Base-by-base conservation (phyloP, 2,888 invertebrate species). In the Orthosia gothica region DNA sequence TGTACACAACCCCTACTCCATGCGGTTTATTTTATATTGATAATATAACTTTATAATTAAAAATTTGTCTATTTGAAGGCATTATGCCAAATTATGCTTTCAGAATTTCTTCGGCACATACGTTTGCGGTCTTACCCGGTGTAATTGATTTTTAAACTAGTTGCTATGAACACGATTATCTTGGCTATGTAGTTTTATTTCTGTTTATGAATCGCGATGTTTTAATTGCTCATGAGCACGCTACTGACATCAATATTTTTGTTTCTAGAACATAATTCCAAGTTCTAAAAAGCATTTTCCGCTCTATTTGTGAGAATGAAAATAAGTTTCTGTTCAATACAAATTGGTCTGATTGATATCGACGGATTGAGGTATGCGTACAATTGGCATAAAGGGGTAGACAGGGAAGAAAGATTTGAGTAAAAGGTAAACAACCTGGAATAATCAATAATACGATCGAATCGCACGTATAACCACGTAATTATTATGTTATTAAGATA, bases 1-100 rank as follows among this genome's bases (percentile, higher is more conserved):
- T 91, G 94, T 90, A 87, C 92, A 89, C 92, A 91, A 91, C 94
- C 95, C 95, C 95, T 95, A 93, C 95, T 92, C 90, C 87, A 77
- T 57, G 58, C 83, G 79, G 74, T 80, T 89, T 90, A 88, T 81
- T 87, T 88, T 79, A 86, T 88, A 88, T 89, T 85, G 87, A 90
- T 84, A 84, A 78, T 63, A 84, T 83, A 89, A 89, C 89, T 89
- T 81, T 76, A 59, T 87, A 87, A 87, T 91, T 87, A 87, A 76
- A 84, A 85, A 74, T 66, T 16, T 76, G 32, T 70, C 59, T 81
- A 71, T 75, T 32, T 62, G 18, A 66, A 64, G 76, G 57, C 62
- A 81, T 63, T 68, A 68, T 76, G 47, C 7, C 54, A 49, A 70
- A 63, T 76, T 65, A 69, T 66, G 67, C 26, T 67, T 71, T 58